Evolutionary conservation across 2,797 vertebrate genomes (phyloP).

Genomic region (Psittacula echo): DNA sequence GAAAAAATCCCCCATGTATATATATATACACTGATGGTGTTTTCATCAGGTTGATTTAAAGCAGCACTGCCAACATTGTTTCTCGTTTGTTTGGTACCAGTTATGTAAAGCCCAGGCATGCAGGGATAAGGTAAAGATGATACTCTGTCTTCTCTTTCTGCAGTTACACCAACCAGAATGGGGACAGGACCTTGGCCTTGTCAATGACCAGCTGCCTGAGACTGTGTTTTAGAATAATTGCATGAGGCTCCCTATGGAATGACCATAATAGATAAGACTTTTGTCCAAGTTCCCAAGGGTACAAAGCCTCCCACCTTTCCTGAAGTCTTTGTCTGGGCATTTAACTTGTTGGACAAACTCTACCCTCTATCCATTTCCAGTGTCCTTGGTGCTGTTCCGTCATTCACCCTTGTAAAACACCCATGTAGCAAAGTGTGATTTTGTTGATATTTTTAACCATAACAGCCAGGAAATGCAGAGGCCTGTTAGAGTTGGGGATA

Average conservation of each 20-base stretch:
- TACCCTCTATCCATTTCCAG: not conserved
- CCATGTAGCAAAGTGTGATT: not conserved
- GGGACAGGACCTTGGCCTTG: not conserved
- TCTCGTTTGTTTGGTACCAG: rapidly evolving
- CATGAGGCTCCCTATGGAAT: not conserved
- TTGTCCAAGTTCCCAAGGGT: not conserved
- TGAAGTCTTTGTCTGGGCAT: not conserved
- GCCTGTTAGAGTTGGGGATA: not conserved
- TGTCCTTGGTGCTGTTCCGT: not conserved
- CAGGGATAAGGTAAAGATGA: rapidly evolving
- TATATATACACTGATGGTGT: too few relatives aligned
- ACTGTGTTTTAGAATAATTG: not conserved
- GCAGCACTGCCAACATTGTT: rapidly evolving
- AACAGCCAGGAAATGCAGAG: not conserved
- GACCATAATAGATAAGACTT: not conserved
- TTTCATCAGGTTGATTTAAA: rapidly evolving
- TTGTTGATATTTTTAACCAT: not conserved
- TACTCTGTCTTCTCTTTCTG: not conserved
- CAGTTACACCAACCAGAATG: rapidly evolving
- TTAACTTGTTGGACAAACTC: not conserved
- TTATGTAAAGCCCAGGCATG: rapidly evolving
- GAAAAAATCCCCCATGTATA: too few relatives aligned
- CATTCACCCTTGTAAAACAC: not conserved
- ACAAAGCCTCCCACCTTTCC: not conserved
- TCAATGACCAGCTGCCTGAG: not conserved